A percentile compares a stretch with the other conserved stretches of the same genome.
These are phyloP conservation scores for Sapajus apella DNA, from an alignment of 2,113 vertebrate species.

Conservation along the genomic window DNA sequence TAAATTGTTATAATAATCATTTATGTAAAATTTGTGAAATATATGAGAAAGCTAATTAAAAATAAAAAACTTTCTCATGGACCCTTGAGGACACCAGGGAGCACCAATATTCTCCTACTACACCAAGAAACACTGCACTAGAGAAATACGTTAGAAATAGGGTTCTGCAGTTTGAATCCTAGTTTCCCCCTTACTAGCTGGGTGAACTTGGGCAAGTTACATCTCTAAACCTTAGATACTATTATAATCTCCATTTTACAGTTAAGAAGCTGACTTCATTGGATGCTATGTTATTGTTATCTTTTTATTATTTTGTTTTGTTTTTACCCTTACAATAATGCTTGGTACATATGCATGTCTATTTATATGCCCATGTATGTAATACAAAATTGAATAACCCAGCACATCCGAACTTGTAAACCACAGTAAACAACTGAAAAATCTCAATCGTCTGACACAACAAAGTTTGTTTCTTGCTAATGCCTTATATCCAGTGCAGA, in stretches of 20 bases:
- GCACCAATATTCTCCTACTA: neutral
- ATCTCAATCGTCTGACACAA: neutral
- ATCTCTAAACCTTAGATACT: neutral
- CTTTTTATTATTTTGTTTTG: neutral
- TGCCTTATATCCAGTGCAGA: neutral
- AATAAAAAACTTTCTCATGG: neutral
- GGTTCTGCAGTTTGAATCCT: neutral
- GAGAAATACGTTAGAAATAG: neutral
- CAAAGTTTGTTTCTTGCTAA: neutral
- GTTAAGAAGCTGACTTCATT: neutral
- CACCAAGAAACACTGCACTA: neutral
- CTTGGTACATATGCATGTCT: neutral
- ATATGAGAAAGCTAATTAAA: neutral
- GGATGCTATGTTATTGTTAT: neutral
- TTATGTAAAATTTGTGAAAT: neutral
- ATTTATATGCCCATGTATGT: neutral
- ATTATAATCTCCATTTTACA: neutral
- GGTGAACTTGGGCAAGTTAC: neutral
- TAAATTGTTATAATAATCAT: neutral
- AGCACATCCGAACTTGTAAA: neutral
- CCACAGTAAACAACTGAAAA: neutral
- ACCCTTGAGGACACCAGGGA: neutral
- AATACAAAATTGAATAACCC: neutral
- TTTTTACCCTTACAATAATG: neutral
- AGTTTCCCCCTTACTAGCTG: neutral